Percentiles rank a stretch among this genome's conserved stretches.
Evolutionary conservation across 2,797 vertebrate genomes (phyloP).

Genomic region (Babyrousa celebensis): DNA sequence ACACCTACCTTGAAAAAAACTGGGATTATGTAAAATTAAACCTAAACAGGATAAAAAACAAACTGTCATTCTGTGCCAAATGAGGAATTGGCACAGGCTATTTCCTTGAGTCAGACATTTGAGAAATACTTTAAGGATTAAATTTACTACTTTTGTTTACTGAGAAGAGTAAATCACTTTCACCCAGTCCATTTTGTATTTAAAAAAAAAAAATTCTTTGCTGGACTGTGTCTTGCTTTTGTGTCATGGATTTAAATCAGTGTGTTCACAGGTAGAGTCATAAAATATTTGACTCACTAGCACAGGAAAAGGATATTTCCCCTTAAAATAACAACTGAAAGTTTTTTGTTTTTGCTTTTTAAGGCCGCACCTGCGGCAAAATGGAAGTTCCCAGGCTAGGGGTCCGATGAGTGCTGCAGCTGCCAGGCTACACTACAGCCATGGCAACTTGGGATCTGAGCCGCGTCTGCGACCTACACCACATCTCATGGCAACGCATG

Average conservation of each 20-base stretch:
- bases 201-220: background rate
- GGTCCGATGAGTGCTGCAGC: too few relatives aligned
- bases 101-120: background rate
- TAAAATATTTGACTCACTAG: background rate
- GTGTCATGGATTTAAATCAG: background rate
- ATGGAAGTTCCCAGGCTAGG: too few relatives aligned
- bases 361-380: too few relatives aligned
- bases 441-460: too few relatives aligned
- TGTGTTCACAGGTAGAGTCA: background rate
- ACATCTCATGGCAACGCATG: too few relatives aligned
- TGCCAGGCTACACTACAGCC: too few relatives aligned
- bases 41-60: slow-evolving; percentile 43
- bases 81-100: background rate
- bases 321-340: slow-evolving; percentile 31
- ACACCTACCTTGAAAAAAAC: background rate
- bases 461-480: too few relatives aligned
- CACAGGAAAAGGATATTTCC: slow-evolving; percentile 3
- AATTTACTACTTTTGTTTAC: slow-evolving; percentile 32
- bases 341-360: too few relatives aligned
- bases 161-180: slow-evolving; percentile 4
- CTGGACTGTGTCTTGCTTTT: background rate
- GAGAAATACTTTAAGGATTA: slow-evolving; percentile 19
- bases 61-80: background rate
- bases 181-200: background rate
- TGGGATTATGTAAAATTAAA: background rate